phyloP scores from a whole-genome alignment of 2,888 invertebrate genomes.

The Norana najaformis region DNA sequence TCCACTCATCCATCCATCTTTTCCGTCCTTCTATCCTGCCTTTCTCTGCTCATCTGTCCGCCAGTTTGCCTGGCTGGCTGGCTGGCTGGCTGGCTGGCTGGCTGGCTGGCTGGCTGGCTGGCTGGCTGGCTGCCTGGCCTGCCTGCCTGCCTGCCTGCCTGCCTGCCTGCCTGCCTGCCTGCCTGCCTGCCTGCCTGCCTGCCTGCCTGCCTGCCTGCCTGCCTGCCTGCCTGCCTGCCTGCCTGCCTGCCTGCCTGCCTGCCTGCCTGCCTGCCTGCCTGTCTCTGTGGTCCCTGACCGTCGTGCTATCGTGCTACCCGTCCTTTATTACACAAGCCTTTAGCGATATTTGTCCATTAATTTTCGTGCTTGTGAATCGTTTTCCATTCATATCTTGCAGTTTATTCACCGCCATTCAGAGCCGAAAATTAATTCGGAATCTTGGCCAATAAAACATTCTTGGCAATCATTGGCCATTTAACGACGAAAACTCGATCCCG shows the following conservation, averaged over 20 bases:
- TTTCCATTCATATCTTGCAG: not conserved
- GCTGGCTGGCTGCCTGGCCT: not conserved
- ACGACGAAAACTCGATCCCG: not conserved
- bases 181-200: too few species aligned
- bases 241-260: not conserved
- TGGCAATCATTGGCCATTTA: not conserved
- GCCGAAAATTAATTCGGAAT: not conserved
- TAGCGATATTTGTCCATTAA: not conserved
- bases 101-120: not conserved
- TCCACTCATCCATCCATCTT: too few species aligned
- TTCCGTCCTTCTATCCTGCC: not conserved
- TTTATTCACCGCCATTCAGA: not conserved
- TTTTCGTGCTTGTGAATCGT: not conserved
- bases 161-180: too few species aligned
- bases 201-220: not conserved
- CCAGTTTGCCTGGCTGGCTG: not conserved
- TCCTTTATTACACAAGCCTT: conserved; percentile 5
- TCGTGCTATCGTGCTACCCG: not conserved
- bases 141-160: not conserved
- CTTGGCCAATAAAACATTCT: not conserved
- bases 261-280: not conserved
- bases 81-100: not conserved
- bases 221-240: not conserved
- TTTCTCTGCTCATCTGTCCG: not conserved
- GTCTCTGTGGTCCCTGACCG: not conserved